These are phyloP conservation scores for Venturia canescens DNA, from an alignment of 1,140 invertebrate species.

Conservation along the genomic window DNA sequence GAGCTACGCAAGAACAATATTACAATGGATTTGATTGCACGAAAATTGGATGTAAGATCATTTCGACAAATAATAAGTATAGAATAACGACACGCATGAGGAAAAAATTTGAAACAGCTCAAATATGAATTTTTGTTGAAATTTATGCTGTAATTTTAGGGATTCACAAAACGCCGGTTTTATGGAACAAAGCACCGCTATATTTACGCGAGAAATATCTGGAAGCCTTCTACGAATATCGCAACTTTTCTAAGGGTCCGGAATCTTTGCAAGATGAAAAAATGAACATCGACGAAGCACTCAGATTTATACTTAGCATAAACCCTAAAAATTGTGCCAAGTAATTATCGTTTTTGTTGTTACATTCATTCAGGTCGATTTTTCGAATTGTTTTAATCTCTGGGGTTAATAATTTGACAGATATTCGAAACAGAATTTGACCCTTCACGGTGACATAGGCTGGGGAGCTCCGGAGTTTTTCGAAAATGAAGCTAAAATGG, in stretches of 20 bases:
- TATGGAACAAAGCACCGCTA: conserved; percentile 84
- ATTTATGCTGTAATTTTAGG: conserved; percentile 75
- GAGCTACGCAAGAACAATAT: conserved; percentile 94
- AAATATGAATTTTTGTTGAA: no score
- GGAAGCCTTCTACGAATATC: conserved; percentile 85
- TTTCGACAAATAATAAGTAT: conserved; percentile 18
- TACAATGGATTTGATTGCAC: conserved; percentile 94
- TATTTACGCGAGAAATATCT: conserved; percentile 85
- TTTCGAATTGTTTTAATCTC: not conserved
- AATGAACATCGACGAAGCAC: conserved; percentile 85
- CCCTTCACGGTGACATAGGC: conserved; percentile 88
- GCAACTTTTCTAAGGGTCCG: conserved; percentile 82
- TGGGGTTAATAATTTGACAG: conserved; percentile 66
- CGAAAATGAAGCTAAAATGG: conserved; percentile 97
- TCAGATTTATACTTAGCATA: conserved; percentile 87
- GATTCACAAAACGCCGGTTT: conserved; percentile 88
- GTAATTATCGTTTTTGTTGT: conserved; percentile 66
- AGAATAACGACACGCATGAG: not conserved
- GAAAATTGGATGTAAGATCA: conserved; percentile 92
- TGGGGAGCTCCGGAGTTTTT: conserved; percentile 93
- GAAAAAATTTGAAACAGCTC: not conserved
- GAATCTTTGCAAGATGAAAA: conserved; percentile 80
- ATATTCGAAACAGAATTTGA: conserved; percentile 84
- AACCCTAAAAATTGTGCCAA: conserved; percentile 85
- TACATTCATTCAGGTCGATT: conserved; percentile 41